Base-by-base conservation (phyloP, 2,888 invertebrate genomes). In the Trichopria drosophilae region DNA sequence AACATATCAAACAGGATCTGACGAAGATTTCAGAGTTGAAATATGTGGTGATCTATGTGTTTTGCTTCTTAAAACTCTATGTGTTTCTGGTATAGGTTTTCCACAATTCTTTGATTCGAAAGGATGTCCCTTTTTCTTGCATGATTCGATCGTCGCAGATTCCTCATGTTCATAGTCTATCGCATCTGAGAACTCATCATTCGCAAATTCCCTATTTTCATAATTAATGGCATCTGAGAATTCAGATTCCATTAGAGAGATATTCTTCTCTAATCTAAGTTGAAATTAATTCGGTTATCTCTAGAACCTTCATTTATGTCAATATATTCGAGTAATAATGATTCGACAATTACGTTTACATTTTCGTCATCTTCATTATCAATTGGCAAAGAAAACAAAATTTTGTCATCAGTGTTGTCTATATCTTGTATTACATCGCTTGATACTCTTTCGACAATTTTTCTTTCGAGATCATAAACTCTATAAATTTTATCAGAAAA, bases 401-500 rank as follows among this genome's bases (percentile, higher is more conserved):
- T 20, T 22, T 37, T 4, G 15, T 20, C 20, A 4, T 10, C 23
- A 3, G 22, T 12, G 22, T 22, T 22, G 15, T 15, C 22, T 23
- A 16, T 23, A 20, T 37, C 37, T 23, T 37, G 20, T 22, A 37
- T 20, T 6, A n/a, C n/a, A 12, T 20, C 37, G 22, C 22, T 22
- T 6, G 37, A 37, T 15, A 37, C 37, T 20, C 37, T 20, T 23
- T 37, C 37, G 15, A 37, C 37, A 37, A 37, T 23, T 5, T 37
- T 37, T 22, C 20, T 37, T 16, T n/a, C 37, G 22, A 20, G 20
- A 23, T 37, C 23, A 37, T 20, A 37, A 16, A 37, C 37, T 6
- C 22, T 19, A 37, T 37, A 37, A 3, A 37, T 12, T 12, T 37
- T 37, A 23, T 37, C 12, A 3, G 37, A 20, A 6, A 22, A 12